Evolutionary conservation across 2,113 vertebrate genomes (phyloP), one percentile per base, ranked within the genome.

Genomic region (Catharus bicknelli): DNA sequence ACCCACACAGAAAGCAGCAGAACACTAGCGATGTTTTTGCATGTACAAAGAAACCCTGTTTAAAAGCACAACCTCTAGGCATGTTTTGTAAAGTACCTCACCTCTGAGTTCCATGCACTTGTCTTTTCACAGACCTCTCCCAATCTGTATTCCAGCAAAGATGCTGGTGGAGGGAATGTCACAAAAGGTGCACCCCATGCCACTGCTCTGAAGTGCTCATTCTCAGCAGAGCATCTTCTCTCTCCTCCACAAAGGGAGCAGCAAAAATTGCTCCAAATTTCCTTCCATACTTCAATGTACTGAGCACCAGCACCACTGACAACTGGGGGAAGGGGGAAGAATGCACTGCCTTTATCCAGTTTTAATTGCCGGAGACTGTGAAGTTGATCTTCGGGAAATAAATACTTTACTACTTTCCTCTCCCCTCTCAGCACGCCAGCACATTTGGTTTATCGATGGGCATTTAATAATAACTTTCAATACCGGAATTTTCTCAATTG

Each of bases 321-420:
- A 96, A 63, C 42, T 79, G 66, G 67, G 43, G 55, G 48, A 36
- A 42, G 38, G 66, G 40, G 32, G 16, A 55, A 45, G 61, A 95
- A 86, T 73, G 75, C 3, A 5, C 80, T 96, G 76, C 94, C 76
- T 96, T 96, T 97, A 97, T 97, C 92, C 95, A 96, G 97, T 97
- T 98, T 98, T 98, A 98, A 98, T 97, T 98, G 90, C 95, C 93
- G 83, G 83, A 94, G 95, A 95, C 95, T 90, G 27, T 93, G 96
- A 97, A 92, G 90, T 93, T 96, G 91, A 91, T 97, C 96, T 96
- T 91, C 78, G 45, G 93, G 94, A 97, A 97, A 96, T 97, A 97
- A 97, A 97, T 96, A 90, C 94, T 97, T 96, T 90, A 91, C 91
- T 94, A 50, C 83, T 95, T 92, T 97, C 70, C 81, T 95, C 75